Percentiles rank a stretch among this genome's conserved stretches.
Evolutionary conservation across 2,888 invertebrate genomes (phyloP).

Genomic region (Pecten maximus): DNA sequence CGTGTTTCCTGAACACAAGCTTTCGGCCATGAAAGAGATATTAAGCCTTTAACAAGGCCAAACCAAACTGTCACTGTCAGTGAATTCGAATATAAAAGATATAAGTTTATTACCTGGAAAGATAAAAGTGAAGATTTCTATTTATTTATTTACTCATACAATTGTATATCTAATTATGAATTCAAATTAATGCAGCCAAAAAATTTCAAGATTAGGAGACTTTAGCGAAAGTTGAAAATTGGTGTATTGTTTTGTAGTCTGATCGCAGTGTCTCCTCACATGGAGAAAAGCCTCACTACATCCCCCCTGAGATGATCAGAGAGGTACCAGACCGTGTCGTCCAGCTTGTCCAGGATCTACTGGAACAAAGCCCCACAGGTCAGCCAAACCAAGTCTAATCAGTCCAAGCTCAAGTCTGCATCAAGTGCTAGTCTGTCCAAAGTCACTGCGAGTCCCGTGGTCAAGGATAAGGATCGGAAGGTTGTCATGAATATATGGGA

Average conservation of each 20-base stretch:
- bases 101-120: too few species aligned
- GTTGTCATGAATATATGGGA: conserved; percentile 81
- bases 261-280: neutral
- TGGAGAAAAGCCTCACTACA: conserved; percentile 41
- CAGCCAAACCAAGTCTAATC: neutral
- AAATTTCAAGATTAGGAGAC: too few species aligned
- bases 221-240: neutral
- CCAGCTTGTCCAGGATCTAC: conserved; percentile 77
- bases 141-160: too few species aligned
- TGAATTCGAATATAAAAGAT: too few species aligned
- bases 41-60: too few species aligned
- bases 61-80: too few species aligned
- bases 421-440: conserved; percentile 74
- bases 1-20: too few species aligned
- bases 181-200: too few species aligned
- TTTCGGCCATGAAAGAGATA: too few species aligned
- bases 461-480: conserved; percentile 51
- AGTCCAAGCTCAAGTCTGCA: neutral
- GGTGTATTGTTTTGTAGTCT: neutral
- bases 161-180: too few species aligned
- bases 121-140: too few species aligned
- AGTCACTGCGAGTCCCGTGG: conserved; percentile 67
- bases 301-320: conserved; percentile 67
- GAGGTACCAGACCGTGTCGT: conserved; percentile 78
- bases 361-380: conserved; percentile 57